phyloP scores from a whole-genome alignment of 2,888 invertebrate genomes.

The Orgyia antiqua region DNA sequence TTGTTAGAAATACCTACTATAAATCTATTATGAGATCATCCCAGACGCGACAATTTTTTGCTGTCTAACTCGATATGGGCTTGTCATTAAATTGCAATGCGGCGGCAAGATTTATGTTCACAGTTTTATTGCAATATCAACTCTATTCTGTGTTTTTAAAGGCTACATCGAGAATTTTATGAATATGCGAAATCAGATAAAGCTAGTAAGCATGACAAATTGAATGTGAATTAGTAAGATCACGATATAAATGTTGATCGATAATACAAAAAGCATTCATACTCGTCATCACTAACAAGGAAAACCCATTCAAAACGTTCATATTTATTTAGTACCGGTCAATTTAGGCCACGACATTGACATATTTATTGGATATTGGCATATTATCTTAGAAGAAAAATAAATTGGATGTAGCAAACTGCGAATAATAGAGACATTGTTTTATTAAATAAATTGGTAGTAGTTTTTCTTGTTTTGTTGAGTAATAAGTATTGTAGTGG shows the following conservation, averaged over 20 bases:
- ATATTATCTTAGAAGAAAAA: constrained; percentile 14
- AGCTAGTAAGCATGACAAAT: constrained; percentile 39
- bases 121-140: constrained; percentile 19
- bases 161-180: constrained; percentile 5
- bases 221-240: constrained; percentile 39
- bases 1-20: too few relatives aligned
- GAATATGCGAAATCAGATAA: constrained; percentile 21
- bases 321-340: constrained; percentile 10
- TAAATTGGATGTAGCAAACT: constrained; percentile 22
- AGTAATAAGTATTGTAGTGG: too few relatives aligned
- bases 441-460: constrained; percentile 13
- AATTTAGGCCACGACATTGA: constrained; percentile 18
- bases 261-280: constrained; percentile 13
- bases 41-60: constrained; percentile 49
- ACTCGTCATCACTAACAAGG: constrained; percentile 4
- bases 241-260: constrained; percentile 21
- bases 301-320: constrained; percentile 8
- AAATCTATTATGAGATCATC: constrained; percentile 46
- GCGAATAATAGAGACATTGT: constrained; percentile 6
- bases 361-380: constrained; percentile 19
- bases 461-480: constrained; percentile 2
- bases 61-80: constrained; percentile 31
- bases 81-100: constrained; percentile 45
- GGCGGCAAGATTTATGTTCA: constrained; percentile 21
- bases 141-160: constrained; percentile 16